Percentiles rank a stretch among this genome's conserved stretches.
Evolutionary conservation across 2,888 invertebrate genomes (phyloP).

Genomic region (Limnephilus auricula): DNA sequence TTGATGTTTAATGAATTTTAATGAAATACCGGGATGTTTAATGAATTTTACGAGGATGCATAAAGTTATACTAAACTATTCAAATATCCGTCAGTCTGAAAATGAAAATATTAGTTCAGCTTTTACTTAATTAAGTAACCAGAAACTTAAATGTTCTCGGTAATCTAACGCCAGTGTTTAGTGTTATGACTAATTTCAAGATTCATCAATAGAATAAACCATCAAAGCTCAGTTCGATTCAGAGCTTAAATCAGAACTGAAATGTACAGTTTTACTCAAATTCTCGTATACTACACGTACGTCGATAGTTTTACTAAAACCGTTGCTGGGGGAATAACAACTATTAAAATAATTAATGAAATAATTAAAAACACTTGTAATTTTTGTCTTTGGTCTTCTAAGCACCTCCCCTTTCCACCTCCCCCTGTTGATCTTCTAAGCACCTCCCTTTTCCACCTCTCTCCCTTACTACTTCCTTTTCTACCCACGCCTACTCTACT

Average conservation of each 20-base stretch:
- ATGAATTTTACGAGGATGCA: neutral
- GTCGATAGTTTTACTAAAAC: neutral
- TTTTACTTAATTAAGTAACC: neutral
- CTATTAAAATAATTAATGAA: neutral
- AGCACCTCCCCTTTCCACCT: too few species aligned
- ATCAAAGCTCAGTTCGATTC: neutral
- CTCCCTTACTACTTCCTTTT: too few species aligned
- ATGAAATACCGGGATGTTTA: too few species aligned
- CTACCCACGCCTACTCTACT: too few species aligned
- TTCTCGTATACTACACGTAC: neutral
- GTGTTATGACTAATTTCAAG: neutral
- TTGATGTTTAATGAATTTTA: too few species aligned
- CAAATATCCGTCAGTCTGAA: neutral
- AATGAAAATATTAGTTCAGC: neutral
- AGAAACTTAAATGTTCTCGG: neutral
- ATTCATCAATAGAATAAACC: neutral
- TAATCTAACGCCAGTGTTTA: neutral
- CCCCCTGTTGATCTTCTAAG: too few species aligned
- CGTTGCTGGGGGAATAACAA: too few species aligned
- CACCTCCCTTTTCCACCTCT: too few species aligned
- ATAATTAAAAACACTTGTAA: too few species aligned
- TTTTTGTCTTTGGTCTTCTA: too few species aligned
- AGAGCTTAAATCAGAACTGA: neutral
- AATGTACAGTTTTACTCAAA: neutral
- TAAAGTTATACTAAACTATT: neutral